Evolutionary conservation across 2,888 invertebrate species (phyloP), one percentile per base, ranked within the genome.

Genomic region (Gastrophysa polygoni): DNA sequence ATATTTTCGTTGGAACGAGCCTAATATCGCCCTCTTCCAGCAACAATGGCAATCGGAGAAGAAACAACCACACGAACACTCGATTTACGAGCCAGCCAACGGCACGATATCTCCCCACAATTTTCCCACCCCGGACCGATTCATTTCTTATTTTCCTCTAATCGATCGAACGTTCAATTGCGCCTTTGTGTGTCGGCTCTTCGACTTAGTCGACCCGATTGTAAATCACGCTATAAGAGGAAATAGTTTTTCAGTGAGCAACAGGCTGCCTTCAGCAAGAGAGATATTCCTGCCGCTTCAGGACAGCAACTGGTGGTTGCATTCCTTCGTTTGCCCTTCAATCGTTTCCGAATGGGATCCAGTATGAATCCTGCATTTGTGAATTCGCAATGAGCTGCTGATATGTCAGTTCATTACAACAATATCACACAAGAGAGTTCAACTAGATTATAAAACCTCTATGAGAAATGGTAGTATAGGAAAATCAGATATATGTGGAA

Each of bases 151-250:
- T 75, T 75, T 75, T 69, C 66, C 66, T 69, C 64, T 73, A 75
- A 75, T 76, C 76, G 75, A 74, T 75, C 72, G 71, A 70, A 71
- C 68, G 71, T 75, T 73, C 72, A 75, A 75, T 74, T 73, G 73
- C 69, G 70, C 68, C 47, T 18, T 21, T 38, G 48, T 38, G 38
- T 24, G 57, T 68, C 69, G 63, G 64, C 64, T 62, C 63, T 60
- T 66, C 67, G 72, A 71, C 73, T 75, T 74, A 76, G 74, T 76
- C 72, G 72, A 71, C 67, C 54, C 67, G 70, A 71, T 74, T 77
- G 52, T 59, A 59, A 59, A 59, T 59, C 59, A 49, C 57, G 47
- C 46, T 38, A 51, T 50, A 61, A 64, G 63, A 71, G 70, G 69
- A 70, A 72, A 71, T 70, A 72, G 71, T 72, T 72, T 73, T 73